Conservation (phyloP, 2,888 invertebrate genomes). For the Pachycephus smyrnensis region DNA sequence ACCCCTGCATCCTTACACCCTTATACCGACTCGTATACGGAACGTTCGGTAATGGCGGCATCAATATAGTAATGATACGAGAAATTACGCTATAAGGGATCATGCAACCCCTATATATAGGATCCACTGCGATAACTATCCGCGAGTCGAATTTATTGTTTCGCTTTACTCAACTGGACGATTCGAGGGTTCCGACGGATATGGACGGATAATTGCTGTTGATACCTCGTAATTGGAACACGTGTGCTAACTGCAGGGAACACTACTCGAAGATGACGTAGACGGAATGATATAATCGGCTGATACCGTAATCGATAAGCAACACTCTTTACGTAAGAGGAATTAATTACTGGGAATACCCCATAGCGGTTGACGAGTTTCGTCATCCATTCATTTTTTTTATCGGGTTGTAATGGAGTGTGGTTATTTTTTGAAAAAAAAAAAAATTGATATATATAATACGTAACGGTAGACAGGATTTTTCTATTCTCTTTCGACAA, state of each 20-base stretch:
- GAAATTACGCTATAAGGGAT: neutral
- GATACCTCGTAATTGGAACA: conserved; percentile 38
- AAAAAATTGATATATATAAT: no score
- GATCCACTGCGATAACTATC: neutral
- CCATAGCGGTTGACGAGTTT: no score
- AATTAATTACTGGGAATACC: neutral
- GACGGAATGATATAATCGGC: neutral
- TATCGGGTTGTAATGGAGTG: neutral
- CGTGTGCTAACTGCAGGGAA: conserved; percentile 28
- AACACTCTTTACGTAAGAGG: neutral
- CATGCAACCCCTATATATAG: neutral
- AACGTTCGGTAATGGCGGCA: neutral
- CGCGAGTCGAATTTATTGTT: neutral
- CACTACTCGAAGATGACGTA: neutral
- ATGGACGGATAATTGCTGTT: conserved; percentile 9
- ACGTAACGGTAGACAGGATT: neutral
- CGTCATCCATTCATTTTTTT: neutral
- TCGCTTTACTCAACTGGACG: neutral
- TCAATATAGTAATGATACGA: neutral
- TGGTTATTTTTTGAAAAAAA: neutral
- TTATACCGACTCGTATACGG: neutral
- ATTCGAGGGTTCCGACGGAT: neutral
- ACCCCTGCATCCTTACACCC: neutral
- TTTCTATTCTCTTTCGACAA: neutral
- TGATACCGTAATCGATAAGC: neutral